These are phyloP conservation scores for Notolepis coatsorum DNA, from an alignment of 2,797 vertebrate genomes.

Conservation along the genomic window DNA sequence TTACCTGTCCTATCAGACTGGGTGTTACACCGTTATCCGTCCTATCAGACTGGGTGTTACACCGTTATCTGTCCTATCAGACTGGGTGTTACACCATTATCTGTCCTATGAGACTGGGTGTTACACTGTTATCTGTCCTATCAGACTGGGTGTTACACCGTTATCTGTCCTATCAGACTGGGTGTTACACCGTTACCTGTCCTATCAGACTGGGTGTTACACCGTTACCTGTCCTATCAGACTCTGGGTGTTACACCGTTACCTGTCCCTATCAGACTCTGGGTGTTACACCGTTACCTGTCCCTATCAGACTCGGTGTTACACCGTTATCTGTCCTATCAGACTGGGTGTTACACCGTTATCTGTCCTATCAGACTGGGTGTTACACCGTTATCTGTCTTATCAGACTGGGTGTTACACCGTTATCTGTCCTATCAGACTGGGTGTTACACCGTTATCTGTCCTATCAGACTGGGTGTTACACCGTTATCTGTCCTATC, in stretches of 20 bases:
- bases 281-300: constrained; percentile 41
- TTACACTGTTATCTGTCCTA: constrained; percentile 43
- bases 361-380: constrained; percentile 62
- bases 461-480: constrained; percentile 58
- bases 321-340: constrained; percentile 46
- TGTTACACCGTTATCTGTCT: constrained; percentile 40
- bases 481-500: too few relatives aligned
- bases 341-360: constrained; percentile 77
- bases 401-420: too few relatives aligned
- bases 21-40: constrained; percentile 41
- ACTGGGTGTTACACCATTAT: constrained; percentile 49
- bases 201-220: too few relatives aligned
- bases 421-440: constrained; percentile 51
- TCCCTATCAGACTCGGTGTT: too few relatives aligned
- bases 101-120: too few relatives aligned
- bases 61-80: constrained; percentile 70
- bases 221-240: constrained; percentile 48
- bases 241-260: too few relatives aligned
- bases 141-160: constrained; percentile 75
- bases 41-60: constrained; percentile 70
- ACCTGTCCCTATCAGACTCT: constrained; percentile 65
- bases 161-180: constrained; percentile 66
- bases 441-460: constrained; percentile 77
- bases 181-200: constrained; percentile 42
- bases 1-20: too few relatives aligned